Base-by-base conservation (phyloP, 2,888 invertebrate species). In the Eulithis testata region DNA sequence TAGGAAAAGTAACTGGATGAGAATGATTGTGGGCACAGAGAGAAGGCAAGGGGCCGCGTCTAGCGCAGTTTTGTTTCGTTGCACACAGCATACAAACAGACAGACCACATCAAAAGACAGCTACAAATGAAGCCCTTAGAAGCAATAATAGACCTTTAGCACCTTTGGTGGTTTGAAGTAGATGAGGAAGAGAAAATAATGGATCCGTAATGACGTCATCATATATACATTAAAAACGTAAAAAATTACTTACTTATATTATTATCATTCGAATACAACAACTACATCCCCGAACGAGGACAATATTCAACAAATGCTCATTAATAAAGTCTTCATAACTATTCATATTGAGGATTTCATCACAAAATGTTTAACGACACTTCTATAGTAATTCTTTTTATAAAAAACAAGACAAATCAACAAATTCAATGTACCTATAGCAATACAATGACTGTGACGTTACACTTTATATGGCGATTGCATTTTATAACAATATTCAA, bases 241-340 rank as follows among this genome's bases (percentile, higher is more conserved):
- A 92, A 93, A 93, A 93, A 93, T 92, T 93, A 92, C 92, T 92
- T 92, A 92, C 91, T 91, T 92, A 90, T 90, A 92, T 93, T 91
- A 93, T 92, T 91, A 92, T 91, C 90, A 89, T 92, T 90, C 87
- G 92, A 91, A 88, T 92, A 91, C 91, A 93, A 93, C 93, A 93
- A 93, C 91, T 93, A 92, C 89, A 85, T 87, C 90, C 91, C 80
- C 87, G 79, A 83, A 73, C 75, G 87, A 90, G 91, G 91, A 90
- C 86, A 90, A 90, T 89, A 91, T 90, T 87, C 89, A 93, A 92
- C 92, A 93, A 91, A 91, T 90, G 83, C 88, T 83, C 90, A 86
- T 87, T 87, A 89, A 90, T 91, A 91, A 91, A 91, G 91, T 93
- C 91, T 92, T 89, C 89, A 86, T 91, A 91, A 89, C 85, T 88